phyloP scores from a whole-genome alignment of 2,113 vertebrate genomes.

The Carassius carassius region DNA sequence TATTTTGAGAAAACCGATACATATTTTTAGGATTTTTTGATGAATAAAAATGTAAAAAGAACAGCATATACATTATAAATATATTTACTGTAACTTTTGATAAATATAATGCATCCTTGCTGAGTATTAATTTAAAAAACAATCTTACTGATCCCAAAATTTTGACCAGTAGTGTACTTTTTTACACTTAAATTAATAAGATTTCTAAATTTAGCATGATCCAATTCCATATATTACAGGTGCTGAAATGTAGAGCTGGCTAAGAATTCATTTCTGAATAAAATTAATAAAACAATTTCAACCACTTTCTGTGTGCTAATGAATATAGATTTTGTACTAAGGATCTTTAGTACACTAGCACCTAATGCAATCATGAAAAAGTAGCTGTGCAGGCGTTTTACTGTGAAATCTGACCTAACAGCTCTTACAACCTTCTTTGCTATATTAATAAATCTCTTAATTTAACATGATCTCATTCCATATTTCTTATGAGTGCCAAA shows the following conservation, averaged over 20 bases:
- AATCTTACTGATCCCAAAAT: not conserved
- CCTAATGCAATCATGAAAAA: not conserved
- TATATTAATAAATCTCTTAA: constrained; percentile 30
- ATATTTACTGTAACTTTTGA: not conserved
- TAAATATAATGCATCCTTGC: not conserved
- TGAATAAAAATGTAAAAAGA: too few species aligned
- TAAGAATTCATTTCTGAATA: too few species aligned
- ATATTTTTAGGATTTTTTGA: too few species aligned
- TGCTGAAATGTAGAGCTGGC: too few species aligned
- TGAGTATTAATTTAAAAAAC: not conserved
- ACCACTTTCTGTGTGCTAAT: not conserved
- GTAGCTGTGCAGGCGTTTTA: not conserved
- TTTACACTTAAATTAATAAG: too few species aligned
- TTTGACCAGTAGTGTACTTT: too few species aligned
- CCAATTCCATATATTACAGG: too few species aligned
- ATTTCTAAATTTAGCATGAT: too few species aligned
- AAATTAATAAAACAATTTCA: too few species aligned
- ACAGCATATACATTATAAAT: too few species aligned
- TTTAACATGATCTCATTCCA: constrained; percentile 29
- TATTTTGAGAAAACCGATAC: too few species aligned
- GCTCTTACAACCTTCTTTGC: constrained; percentile 21
- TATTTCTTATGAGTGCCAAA: not conserved
- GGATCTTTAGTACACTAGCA: not conserved
- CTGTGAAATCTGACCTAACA: not conserved
- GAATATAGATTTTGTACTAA: not conserved